phyloP scores from a whole-genome alignment of 2,888 invertebrate genomes.

The Melipona beecheii region DNA sequence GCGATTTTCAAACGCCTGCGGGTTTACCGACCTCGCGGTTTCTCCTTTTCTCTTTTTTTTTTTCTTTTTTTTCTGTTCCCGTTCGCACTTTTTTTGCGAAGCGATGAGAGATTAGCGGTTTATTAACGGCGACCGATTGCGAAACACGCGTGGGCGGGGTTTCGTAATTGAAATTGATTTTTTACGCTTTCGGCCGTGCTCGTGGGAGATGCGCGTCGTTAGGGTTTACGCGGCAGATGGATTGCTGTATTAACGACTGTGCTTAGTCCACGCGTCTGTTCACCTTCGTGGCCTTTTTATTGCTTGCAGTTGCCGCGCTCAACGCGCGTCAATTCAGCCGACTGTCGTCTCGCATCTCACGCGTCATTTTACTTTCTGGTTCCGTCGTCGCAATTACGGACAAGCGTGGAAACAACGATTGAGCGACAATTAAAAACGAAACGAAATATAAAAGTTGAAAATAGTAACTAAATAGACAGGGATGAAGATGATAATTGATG shows the following conservation, averaged over 20 bases:
- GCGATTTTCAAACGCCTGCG: not conserved
- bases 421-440: no score
- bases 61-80: not conserved
- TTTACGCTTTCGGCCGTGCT: not conserved
- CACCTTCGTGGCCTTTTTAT: not conserved
- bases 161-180: not conserved
- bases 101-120: slow-evolving; percentile 3
- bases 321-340: no score
- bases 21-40: not conserved
- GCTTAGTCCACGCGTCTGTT: not conserved
- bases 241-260: not conserved
- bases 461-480: no score
- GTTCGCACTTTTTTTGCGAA: not conserved
- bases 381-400: no score
- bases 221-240: not conserved
- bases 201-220: not conserved
- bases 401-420: no score
- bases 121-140: slow-evolving; percentile 5
- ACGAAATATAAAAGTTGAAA: no score
- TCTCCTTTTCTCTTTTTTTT: not conserved
- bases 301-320: not conserved
- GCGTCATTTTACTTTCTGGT: no score
- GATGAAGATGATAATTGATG: no score
- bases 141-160: not conserved
- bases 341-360: no score